Evolutionary conservation across 1,140 invertebrate species (phyloP).

Genomic region (Zaprionus kolodkinae): DNA sequence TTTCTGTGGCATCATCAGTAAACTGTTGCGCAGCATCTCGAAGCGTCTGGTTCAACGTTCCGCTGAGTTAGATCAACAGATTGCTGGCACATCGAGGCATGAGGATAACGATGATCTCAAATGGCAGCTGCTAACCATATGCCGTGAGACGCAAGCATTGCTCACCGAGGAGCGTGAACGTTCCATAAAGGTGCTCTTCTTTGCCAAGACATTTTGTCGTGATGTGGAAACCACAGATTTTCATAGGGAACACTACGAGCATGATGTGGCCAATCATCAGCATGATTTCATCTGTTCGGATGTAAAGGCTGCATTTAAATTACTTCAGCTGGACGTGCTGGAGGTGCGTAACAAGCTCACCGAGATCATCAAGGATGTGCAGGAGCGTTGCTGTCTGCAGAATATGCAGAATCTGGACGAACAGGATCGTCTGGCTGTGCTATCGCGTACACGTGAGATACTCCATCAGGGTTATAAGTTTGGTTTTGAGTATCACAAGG

Average conservation of each 20-base stretch:
- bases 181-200: conserved; percentile 90
- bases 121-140: conserved; percentile 87
- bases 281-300: conserved; percentile 85
- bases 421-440: conserved; percentile 85
- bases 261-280: conserved; percentile 77
- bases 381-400: conserved; percentile 85
- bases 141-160: conserved; percentile 91
- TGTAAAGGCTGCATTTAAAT: conserved; percentile 87
- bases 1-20: conserved; percentile 87
- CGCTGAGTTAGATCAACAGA: conserved; percentile 71
- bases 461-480: conserved; percentile 94
- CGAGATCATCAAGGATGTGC: conserved; percentile 87
- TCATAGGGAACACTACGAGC: conserved; percentile 84
- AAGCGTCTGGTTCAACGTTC: conserved; percentile 71
- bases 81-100: conserved; percentile 57
- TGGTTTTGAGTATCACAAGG: conserved; percentile 95
- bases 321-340: conserved; percentile 87
- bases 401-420: conserved; percentile 85
- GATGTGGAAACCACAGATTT: conserved; percentile 87
- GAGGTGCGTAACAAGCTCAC: conserved; percentile 87
- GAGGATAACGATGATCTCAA: conserved; percentile 74
- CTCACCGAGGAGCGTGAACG: conserved; percentile 92
- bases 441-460: conserved; percentile 90
- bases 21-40: conserved; percentile 72
- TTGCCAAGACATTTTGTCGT: conserved; percentile 90